Evolutionary conservation across 2,797 vertebrate genomes (phyloP).

Genomic region (Harpagifer antarcticus): DNA sequence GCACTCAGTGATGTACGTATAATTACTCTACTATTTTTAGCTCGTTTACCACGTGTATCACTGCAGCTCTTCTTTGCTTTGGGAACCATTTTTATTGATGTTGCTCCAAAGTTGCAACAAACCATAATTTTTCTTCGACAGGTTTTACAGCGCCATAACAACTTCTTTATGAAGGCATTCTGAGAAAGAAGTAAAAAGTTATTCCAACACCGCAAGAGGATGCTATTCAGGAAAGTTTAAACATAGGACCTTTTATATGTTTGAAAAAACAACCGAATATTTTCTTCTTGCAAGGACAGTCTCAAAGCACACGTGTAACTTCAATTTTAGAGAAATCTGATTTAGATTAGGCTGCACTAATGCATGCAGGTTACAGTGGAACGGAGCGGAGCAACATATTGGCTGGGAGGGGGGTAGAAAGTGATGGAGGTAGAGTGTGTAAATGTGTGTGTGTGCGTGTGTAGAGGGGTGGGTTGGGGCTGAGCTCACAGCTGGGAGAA

Average conservation of each 20-base stretch:
- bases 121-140: conserved; percentile 6
- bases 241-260: conserved; percentile 26
- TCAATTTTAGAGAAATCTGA: conserved; percentile 74
- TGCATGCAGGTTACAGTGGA: conserved; percentile 74
- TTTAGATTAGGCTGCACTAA: conserved; percentile 73
- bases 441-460: conserved; percentile 36
- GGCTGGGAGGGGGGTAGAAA: conserved; percentile 74
- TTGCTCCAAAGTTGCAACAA: conserved; percentile 5
- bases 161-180: neutral
- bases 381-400: conserved; percentile 83
- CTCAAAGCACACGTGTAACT: conserved; percentile 61
- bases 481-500: conserved; percentile 95
- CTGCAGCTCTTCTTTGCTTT: neutral
- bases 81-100: neutral
- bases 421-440: conserved; percentile 46
- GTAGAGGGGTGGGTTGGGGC: conserved; percentile 46
- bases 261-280: conserved; percentile 49
- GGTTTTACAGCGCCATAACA: neutral
- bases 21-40: neutral
- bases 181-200: conserved; percentile 3
- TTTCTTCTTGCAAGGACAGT: conserved; percentile 32
- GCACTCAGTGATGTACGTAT: no score
- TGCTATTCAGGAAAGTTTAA: conserved; percentile 14
- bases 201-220: conserved; percentile 41
- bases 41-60: conserved; percentile 10